phyloP scores from a whole-genome alignment of 1,140 invertebrate species.

The Halyomorpha halys region DNA sequence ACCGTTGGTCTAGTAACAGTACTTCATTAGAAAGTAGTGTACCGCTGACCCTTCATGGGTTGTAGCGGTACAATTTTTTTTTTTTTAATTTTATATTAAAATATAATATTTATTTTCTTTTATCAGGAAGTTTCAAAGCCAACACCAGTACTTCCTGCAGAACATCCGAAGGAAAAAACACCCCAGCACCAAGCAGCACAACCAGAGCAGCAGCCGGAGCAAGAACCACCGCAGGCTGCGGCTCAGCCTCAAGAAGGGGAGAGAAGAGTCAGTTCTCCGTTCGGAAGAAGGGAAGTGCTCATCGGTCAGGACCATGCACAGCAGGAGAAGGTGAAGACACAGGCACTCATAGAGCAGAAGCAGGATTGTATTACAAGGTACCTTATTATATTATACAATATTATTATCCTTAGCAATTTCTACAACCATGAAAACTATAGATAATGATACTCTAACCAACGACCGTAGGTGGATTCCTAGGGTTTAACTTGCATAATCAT shows the following conservation, averaged over 20 bases:
- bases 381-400: neutral
- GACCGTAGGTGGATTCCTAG: too few relatives aligned
- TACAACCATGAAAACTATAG: too few relatives aligned
- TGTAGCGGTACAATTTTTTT: too few relatives aligned
- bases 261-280: conserved; percentile 46
- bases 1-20: too few relatives aligned
- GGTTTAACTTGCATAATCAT: too few relatives aligned
- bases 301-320: conserved; percentile 43
- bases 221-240: neutral
- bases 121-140: neutral
- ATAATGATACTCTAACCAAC: too few relatives aligned
- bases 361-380: conserved; percentile 22
- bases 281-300: conserved; percentile 56
- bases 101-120: too few relatives aligned
- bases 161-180: neutral
- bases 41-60: too few relatives aligned
- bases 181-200: neutral
- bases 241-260: conserved; percentile 31
- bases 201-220: neutral
- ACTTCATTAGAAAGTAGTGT: too few relatives aligned
- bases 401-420: too few relatives aligned
- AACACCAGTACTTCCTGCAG: neutral
- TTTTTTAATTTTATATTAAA: too few relatives aligned
- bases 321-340: conserved; percentile 43
- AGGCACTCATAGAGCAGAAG: conserved; percentile 44